Conservation (phyloP, 23 tunicate genomes). For the Trididemnum miniatum region DNA sequence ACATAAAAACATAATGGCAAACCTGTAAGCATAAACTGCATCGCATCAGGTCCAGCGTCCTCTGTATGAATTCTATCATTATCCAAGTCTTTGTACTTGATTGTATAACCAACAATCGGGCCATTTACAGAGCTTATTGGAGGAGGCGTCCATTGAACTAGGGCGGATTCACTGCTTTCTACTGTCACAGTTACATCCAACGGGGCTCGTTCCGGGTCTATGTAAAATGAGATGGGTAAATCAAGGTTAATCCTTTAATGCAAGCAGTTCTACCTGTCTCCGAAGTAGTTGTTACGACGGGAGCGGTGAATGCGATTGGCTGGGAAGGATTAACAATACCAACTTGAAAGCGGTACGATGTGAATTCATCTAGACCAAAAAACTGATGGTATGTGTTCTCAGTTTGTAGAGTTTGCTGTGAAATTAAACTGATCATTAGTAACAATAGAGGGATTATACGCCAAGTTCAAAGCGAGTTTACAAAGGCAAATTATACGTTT, state of each 20-base stretch:
- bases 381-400: neutral
- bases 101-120: slow-evolving; percentile 9
- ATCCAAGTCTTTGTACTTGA: slow-evolving; percentile 24
- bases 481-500: no score
- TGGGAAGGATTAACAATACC: slow-evolving; percentile 13
- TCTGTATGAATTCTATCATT: neutral
- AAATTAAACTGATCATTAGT: no score
- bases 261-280: neutral
- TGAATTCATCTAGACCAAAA: slow-evolving; percentile 24
- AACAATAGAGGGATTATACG: no score
- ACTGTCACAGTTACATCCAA: slow-evolving; percentile 11
- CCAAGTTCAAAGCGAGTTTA: no score
- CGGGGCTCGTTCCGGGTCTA: slow-evolving; percentile 46
- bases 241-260: neutral
- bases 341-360: slow-evolving; percentile 37
- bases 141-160: slow-evolving; percentile 41
- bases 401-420: neutral
- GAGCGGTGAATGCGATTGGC: slow-evolving; percentile 15
- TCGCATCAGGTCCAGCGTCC: neutral
- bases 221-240: neutral
- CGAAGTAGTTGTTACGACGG: neutral
- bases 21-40: slow-evolving; percentile 13
- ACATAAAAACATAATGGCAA: no score
- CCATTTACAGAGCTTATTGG: slow-evolving; percentile 31
- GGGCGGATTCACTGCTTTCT: slow-evolving; percentile 24